phyloP scores from a whole-genome alignment of 2,113 vertebrate species.

The Crotalus horridus region DNA sequence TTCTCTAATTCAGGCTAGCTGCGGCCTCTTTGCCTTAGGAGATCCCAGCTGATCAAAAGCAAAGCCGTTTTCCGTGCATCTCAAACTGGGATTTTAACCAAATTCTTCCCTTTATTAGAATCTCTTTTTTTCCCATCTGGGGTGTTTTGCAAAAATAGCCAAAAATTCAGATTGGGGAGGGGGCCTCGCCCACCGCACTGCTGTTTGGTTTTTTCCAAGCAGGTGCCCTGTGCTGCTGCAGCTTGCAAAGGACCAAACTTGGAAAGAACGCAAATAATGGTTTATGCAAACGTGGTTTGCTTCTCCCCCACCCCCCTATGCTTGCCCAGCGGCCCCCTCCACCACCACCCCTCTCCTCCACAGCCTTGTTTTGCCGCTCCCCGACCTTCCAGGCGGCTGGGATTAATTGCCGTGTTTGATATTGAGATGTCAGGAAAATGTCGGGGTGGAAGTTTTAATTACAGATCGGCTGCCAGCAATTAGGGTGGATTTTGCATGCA shows the following conservation, averaged over 20 bases:
- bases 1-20: neutral
- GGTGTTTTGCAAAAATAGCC: neutral
- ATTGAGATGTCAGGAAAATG: constrained; percentile 29
- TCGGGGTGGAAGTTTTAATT: constrained; percentile 41
- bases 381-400: neutral
- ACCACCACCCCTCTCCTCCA: too few species aligned
- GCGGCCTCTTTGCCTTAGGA: neutral
- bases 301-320: neutral
- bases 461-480: constrained; percentile 3
- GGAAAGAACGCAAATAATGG: neutral
- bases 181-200: neutral
- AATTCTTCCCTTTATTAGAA: neutral
- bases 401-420: constrained; percentile 34
- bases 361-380: neutral
- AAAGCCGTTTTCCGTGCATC: neutral
- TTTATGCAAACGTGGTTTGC: neutral
- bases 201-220: neutral
- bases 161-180: neutral
- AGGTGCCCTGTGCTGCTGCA: neutral
- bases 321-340: neutral
- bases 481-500: neutral
- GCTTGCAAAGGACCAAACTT: neutral
- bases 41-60: neutral
- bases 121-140: neutral
- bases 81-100: neutral